Percentiles rank a stretch among this genome's conserved stretches.
Evolutionary conservation across 2,888 invertebrate species (phyloP).

Genomic region (Flexamia atlantica): DNA sequence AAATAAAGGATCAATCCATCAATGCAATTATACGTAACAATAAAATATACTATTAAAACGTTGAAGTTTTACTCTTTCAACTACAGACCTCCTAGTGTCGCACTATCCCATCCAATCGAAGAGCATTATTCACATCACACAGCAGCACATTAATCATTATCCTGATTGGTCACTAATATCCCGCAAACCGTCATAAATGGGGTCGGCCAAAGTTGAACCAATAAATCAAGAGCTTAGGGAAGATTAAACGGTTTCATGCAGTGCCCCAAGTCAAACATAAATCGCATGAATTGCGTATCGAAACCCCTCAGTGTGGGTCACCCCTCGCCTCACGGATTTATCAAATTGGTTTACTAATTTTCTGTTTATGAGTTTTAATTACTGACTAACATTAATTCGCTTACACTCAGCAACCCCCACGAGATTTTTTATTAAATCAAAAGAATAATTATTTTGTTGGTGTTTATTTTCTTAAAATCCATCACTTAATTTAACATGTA

Average conservation of each 20-base stretch:
- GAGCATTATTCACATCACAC: too few relatives aligned
- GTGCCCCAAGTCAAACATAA: constrained; percentile 5
- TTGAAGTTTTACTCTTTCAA: too few relatives aligned
- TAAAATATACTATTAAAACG: too few relatives aligned
- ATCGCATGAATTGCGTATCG: constrained; percentile 1
- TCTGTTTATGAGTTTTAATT: constrained; percentile 1
- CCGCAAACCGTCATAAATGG: not conserved
- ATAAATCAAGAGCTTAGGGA: constrained; percentile 2
- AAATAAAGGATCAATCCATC: too few relatives aligned
- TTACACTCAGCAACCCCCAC: not conserved
- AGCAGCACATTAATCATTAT: too few relatives aligned
- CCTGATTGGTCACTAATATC: not conserved
- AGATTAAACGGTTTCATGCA: not conserved
- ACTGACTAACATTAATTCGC: not conserved
- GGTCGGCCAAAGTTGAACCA: not conserved
- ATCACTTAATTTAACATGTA: too few relatives aligned
- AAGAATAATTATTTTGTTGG: too few relatives aligned
- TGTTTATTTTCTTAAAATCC: too few relatives aligned
- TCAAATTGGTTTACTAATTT: constrained; percentile 30
- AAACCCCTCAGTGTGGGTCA: not conserved
- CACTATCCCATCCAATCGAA: too few relatives aligned
- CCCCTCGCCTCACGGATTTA: not conserved
- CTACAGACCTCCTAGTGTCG: too few relatives aligned
- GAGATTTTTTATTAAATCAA: not conserved
- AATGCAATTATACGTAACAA: too few relatives aligned